Evolutionary conservation across 2,797 vertebrate species (phyloP).

Genomic region (Acestrorhynchus altus): DNA sequence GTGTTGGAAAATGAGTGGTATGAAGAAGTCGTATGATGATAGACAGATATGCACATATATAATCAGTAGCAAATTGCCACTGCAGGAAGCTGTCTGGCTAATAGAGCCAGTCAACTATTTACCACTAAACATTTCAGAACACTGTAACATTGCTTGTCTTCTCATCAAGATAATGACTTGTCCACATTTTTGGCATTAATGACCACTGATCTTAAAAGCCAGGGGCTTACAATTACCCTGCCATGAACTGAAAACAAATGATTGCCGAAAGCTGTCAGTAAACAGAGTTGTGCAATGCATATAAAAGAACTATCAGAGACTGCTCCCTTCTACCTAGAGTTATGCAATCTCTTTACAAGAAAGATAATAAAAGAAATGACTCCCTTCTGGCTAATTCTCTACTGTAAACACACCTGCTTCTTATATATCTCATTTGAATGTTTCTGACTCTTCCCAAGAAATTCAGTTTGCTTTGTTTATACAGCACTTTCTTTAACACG

Average conservation of each 20-base stretch:
- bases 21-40: slow-evolving; percentile 54
- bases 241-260: slow-evolving; percentile 2
- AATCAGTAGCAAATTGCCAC: slow-evolving; percentile 64
- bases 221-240: background rate
- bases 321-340: background rate
- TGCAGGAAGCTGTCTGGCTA: slow-evolving; percentile 66
- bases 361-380: background rate
- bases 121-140: slow-evolving; percentile 1
- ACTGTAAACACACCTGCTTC: background rate
- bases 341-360: background rate
- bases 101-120: slow-evolving; percentile 60
- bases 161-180: slow-evolving; percentile 14
- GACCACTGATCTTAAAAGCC: background rate
- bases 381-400: background rate
- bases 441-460: background rate
- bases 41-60: slow-evolving; percentile 34
- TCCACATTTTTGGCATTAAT: background rate
- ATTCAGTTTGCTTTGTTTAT: too few species aligned
- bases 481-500: too few species aligned
- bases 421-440: background rate
- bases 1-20: slow-evolving; percentile 44
- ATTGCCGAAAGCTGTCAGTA: background rate
- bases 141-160: background rate
- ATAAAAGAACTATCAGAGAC: background rate
- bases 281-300: background rate